Base-by-base conservation (phyloP, 2,113 vertebrate genomes). In the Silurus meridionalis region DNA sequence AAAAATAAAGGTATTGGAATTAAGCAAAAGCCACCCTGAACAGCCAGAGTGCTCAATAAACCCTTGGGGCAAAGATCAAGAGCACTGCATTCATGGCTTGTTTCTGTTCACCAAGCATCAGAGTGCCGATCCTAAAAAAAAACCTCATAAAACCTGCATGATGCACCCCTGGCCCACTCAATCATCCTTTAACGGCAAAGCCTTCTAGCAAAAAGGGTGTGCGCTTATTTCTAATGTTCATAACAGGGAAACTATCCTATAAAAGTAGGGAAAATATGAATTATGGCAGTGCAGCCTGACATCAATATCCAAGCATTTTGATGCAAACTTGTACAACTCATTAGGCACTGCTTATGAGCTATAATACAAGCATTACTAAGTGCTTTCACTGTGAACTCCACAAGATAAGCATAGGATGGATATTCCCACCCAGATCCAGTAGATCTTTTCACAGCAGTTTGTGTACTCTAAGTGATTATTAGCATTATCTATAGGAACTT, bases 391-490 rank as follows among this genome's bases (percentile, higher is more conserved):
- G 25, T 77, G 37, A 80, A 80, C 55, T 55, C 25, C 80, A 69
- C 8, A 80, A 17, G 55, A 58, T 60, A 81, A 89, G 14, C 88
- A 90, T 88, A 89, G 67, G 57, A 50, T 37, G 55, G 84, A 91
- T 85, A 85, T 84, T 87, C 60, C 60, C 58, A 79, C 48, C 48
- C 84, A 86, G 60, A 90, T 88, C 28, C 84, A 84, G 10, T 53
- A 90, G 83, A 88, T 90, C 90, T 86, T 90, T 88, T 89, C 85
- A 84, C 84, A 64, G 79, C 50, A 84, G 48, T 85, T 90, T 88
- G 90, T 64, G 72, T 69, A 37, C 77, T 86, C 84, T 74, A 88
- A 88, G 67, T 46, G 83, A 87, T 92, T 84, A 84, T 91, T 88
- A 85, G 85, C 69, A 89, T 74, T 81, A 2, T 84, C 87, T 83